Conservation (phyloP, 2,797 vertebrate species). For the Micromesistius poutassou region DNA sequence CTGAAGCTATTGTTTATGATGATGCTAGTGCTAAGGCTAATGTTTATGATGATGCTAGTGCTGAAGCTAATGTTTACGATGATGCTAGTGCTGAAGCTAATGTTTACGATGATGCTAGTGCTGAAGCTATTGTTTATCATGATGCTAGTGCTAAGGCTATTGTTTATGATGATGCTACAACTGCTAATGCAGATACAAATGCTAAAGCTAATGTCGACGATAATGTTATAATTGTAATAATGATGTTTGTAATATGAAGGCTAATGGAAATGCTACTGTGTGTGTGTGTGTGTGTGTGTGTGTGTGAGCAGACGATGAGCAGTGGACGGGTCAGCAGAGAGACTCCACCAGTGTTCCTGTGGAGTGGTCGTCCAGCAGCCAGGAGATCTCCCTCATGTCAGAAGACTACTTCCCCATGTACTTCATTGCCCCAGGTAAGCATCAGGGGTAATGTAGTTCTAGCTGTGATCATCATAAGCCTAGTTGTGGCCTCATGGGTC, state of each 20-base stretch:
- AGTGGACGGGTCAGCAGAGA: slow-evolving; percentile 84
- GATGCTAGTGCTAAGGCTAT: background rate
- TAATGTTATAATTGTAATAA: background rate
- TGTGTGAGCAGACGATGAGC: slow-evolving; percentile 76
- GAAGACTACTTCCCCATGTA: slow-evolving; percentile 94
- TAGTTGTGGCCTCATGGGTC: background rate
- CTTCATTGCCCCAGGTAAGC: slow-evolving; percentile 88
- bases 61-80: background rate
- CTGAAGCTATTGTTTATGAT: background rate
- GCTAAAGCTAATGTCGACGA: background rate
- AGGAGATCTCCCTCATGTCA: slow-evolving; percentile 84
- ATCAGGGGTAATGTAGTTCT: background rate
- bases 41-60: background rate
- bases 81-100: background rate
- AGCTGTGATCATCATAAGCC: background rate
- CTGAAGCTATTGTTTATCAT: background rate
- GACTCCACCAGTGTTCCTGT: slow-evolving; percentile 78
- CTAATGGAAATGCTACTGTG: background rate
- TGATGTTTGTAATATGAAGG: background rate
- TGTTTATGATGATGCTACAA: background rate
- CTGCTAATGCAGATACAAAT: background rate
- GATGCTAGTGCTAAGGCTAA: background rate
- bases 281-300: no score
- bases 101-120: background rate
- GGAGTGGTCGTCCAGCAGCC: slow-evolving; percentile 78